A percentile compares a stretch with the other conserved stretches of the same genome.
These are phyloP conservation scores for Tachina grossa DNA, from an alignment of 2,888 invertebrate genomes.

Conservation along the genomic window DNA sequence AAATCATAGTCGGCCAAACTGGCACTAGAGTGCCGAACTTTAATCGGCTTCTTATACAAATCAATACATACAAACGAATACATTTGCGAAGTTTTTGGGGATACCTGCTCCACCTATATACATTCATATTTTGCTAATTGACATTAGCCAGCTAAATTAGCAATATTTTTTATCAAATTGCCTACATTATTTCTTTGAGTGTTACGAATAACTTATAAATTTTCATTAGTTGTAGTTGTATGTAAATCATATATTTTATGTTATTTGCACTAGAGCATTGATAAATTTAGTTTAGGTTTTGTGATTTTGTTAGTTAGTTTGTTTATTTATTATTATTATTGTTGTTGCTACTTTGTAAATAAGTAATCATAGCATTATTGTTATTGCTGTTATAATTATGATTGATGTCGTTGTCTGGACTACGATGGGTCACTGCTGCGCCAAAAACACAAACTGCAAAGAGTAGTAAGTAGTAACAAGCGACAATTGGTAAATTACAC, in stretches of 20 bases:
- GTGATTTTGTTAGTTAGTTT: background rate
- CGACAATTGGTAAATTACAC: conserved; percentile 72
- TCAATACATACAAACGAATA: no score
- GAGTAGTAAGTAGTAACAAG: conserved; percentile 68
- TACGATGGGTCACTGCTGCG: conserved; percentile 67
- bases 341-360: conserved; percentile 17
- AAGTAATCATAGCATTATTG: conserved; percentile 1
- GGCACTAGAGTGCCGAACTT: no score
- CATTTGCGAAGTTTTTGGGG: no score
- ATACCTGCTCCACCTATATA: no score
- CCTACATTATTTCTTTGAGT: background rate
- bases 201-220: background rate
- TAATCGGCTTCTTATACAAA: no score
- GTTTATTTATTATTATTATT: conserved; percentile 33
- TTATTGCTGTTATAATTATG: conserved; percentile 8
- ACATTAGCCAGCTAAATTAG: no score
- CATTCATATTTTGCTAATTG: no score
- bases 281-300: conserved; percentile 21
- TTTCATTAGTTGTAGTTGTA: no score
- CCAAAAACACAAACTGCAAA: conserved; percentile 1
- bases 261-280: conserved; percentile 37
- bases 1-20: no score
- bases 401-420: conserved; percentile 61
- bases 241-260: conserved; percentile 25
- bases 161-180: no score